Base-by-base conservation (phyloP, 2,888 invertebrate species). In the Mythimna vitellina region DNA sequence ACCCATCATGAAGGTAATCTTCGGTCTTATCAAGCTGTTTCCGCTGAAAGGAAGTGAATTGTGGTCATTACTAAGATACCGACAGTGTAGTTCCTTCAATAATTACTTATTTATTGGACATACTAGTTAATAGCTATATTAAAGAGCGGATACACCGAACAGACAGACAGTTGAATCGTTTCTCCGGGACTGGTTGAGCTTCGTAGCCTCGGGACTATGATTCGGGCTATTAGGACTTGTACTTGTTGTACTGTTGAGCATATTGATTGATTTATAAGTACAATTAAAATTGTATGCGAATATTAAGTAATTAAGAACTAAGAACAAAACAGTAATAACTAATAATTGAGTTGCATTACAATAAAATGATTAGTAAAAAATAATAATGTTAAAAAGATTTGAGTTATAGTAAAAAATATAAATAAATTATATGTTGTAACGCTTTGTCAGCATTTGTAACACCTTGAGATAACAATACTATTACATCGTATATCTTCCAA, bases 11-110 rank as follows among this genome's bases (percentile, higher is more conserved):
- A 60, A 12, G 49, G 42, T 80, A 77, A 75, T 80, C 42, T 29
- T 49, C n/a, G 25, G 53, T 32, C 53, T 64, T 77, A 80, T 80
- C 69, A 64, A 35, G 73, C 35, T n/a, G 46, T 78, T 77, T 80
- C 77, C 76, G 64, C 29, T 65, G 12, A 67, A 67, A 20, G 66
- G 65, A 79, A 73, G 49, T 62, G 22, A 60, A 22, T 38, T 51
- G 42, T 60, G 53, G 51, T 38, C 49, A 74, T 76, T 79, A 74
- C 9, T 46, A 22, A 56, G 29, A 51, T 61, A 75, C 53, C 29
- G 46, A 75, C 32, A 49, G 14, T 61, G 22, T 54, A 65, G 20
- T 63, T 73, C 51, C 54, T 64, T 56, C 60, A 22, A 35, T 61
- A 61, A 65, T 61, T 61, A 61, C 12, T 67, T 49, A 49, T 22